A percentile compares a stretch with the other conserved stretches of the same genome.
Evolutionary conservation across 2,888 invertebrate species (phyloP).

Genomic region (Luperina testacea): DNA sequence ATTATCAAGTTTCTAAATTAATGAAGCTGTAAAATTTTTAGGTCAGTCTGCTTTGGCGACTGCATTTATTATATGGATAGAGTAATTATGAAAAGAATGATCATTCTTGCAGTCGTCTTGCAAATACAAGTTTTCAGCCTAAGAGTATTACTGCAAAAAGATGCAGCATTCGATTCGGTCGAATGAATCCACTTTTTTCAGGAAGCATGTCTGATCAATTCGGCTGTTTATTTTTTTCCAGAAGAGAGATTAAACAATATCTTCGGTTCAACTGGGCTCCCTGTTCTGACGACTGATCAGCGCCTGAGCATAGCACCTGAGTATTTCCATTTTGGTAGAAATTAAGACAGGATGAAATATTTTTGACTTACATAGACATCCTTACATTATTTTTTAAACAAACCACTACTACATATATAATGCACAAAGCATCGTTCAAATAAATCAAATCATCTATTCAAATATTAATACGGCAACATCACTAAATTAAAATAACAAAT

Average conservation of each 20-base stretch:
- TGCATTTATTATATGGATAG: neutral
- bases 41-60: neutral
- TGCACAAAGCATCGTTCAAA: conserved; percentile 57
- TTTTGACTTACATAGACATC: neutral
- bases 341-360: neutral
- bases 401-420: neutral
- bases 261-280: no score
- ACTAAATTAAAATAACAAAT: conserved; percentile 86
- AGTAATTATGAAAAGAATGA: neutral
- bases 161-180: neutral
- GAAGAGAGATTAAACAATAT: neutral
- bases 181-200: neutral
- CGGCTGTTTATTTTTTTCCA: neutral
- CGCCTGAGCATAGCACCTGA: no score
- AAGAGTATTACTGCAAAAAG: neutral
- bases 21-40: neutral
- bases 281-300: no score
- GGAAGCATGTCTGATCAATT: no score
- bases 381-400: neutral
- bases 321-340: neutral
- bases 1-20: neutral
- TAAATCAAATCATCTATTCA: conserved; percentile 76
- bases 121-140: no score
- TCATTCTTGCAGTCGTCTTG: neutral
- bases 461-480: conserved; percentile 75